Base-by-base conservation (phyloP, 2,888 invertebrate genomes). In the Alviniconcha strummeri region DNA sequence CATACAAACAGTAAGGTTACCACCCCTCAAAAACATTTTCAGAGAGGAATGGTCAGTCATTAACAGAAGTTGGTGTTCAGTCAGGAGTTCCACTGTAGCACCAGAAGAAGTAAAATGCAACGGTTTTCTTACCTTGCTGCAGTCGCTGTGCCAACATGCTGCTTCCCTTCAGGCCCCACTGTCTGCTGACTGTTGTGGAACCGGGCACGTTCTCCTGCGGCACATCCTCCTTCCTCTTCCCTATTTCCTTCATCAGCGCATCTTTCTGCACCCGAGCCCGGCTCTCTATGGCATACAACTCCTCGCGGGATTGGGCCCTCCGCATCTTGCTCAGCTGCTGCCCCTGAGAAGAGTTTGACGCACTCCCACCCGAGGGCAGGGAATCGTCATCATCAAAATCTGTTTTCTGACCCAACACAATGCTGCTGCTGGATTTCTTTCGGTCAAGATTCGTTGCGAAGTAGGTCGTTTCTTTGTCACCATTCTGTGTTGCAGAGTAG, bases 401-500 rank as follows among this genome's bases (percentile, higher is more conserved):
- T 9, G 67, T 55, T 36, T 56, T 80, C 69, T 69, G 80, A n/a
- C 80, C 80, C 4, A 80, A 69, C 4, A 77, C 54, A 69, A 82
- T 82, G 19, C 75, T 77, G 75, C 82, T 82, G 69, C 69, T 77
- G 69, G 82, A 82, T 77, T 82, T 82, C 67, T 82, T 76, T 5
- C 77, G 67, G 36, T 82, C 82, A 8, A 82, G 64, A 64, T 82
- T 82, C 7, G 82, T 82, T 7, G 64, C 64, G 54, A 64, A 69
- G 5, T 52, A 11, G n/a, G 69, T 64, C 57, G 67, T 19, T 36
- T 67, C 64, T 17, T 19, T 36, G 36, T 76, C 75, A n/a, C 76
- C 60, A n/a, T 80, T 80, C 36, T 78, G 77, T 17, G 71, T 71
- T 3, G 19, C 52, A 5, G 36, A 19, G 55, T 60, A 79, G 15